Evolutionary conservation across 1,140 invertebrate genomes (phyloP).

Genomic region (Heterodera carotae): DNA sequence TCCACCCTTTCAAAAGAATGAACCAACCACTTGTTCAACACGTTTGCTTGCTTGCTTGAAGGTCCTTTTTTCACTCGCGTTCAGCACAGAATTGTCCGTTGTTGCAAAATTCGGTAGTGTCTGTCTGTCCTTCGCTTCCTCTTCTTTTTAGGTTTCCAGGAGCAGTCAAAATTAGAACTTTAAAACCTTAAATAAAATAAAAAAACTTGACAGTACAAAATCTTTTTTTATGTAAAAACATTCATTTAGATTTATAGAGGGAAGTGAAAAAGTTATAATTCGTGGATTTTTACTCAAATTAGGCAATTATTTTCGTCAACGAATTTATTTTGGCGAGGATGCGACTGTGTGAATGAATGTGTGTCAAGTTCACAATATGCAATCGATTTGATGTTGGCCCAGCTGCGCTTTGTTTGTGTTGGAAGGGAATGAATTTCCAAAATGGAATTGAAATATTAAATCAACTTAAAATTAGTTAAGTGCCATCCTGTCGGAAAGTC

Average conservation of each 20-base stretch:
- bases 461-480: neutral
- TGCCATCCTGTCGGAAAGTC: too few relatives aligned
- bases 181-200: too few relatives aligned
- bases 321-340: neutral
- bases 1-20: neutral
- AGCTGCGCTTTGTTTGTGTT: neutral
- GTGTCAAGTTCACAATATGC: neutral
- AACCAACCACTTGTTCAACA: neutral
- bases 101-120: too few relatives aligned
- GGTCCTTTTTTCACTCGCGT: neutral
- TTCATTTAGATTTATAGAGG: too few relatives aligned
- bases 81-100: too few relatives aligned
- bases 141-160: too few relatives aligned
- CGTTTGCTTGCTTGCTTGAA: neutral
- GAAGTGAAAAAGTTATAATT: too few relatives aligned
- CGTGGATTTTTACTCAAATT: too few relatives aligned
- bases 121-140: too few relatives aligned
- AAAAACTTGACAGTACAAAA: too few relatives aligned
- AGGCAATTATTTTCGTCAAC: neutral
- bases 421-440: neutral
- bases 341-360: neutral
- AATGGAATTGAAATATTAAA: neutral
- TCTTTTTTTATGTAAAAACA: too few relatives aligned
- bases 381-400: neutral
- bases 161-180: too few relatives aligned